Conservation (phyloP, 2,797 vertebrate species). For the Tamandua tetradactyla region DNA sequence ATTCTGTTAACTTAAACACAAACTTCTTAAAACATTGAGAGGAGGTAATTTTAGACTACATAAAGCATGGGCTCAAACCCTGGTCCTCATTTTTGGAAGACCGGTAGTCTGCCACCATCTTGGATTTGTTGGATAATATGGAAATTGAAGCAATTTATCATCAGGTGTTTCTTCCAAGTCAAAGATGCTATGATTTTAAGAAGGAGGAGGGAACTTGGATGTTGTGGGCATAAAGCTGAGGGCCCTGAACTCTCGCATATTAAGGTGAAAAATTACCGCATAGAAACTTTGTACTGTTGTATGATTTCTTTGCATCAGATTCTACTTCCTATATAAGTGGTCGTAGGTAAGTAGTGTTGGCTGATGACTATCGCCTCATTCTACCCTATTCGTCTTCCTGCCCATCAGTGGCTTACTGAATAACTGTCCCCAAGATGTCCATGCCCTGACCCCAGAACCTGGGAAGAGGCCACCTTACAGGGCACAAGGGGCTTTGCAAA, state of each 20-base stretch:
- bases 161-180: neutral
- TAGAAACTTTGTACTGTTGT: neutral
- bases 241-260: neutral
- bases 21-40: conserved; percentile 17
- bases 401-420: too few relatives aligned
- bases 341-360: too few relatives aligned
- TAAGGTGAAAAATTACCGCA: neutral
- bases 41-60: neutral
- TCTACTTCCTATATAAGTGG: neutral
- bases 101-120: neutral
- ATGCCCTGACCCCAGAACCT: neutral
- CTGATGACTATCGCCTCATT: neutral
- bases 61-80: neutral
- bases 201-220: neutral
- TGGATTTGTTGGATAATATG: neutral
- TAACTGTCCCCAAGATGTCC: neutral
- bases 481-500: neutral
- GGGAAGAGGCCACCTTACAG: neutral
- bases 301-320: neutral
- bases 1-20: conserved; percentile 8
- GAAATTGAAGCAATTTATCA: neutral
- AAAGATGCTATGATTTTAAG: neutral
- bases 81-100: neutral
- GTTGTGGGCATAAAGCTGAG: neutral
- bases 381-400: neutral